These are phyloP conservation scores for Microcebus griseorufus DNA, from an alignment of 2,113 vertebrate species.

Conservation along the genomic window DNA sequence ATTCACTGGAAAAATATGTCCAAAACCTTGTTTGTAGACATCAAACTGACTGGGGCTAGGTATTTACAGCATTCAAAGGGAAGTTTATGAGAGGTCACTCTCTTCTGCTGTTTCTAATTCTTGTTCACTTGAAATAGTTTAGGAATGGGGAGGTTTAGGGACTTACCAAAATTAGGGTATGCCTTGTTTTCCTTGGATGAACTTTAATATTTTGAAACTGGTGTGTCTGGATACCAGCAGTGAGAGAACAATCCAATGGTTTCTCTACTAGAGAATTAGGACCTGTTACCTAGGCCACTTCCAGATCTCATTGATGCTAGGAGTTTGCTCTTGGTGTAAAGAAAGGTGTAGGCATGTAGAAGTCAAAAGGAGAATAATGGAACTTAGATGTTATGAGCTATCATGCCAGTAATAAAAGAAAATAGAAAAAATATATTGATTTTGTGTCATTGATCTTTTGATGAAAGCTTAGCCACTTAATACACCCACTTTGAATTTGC, in stretches of 20 bases:
- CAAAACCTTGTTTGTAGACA: not conserved
- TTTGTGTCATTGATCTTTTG: not conserved
- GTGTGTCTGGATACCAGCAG: not conserved
- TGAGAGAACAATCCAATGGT: no score
- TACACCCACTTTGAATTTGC: not conserved
- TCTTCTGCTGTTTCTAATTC: not conserved
- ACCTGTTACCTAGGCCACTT: not conserved
- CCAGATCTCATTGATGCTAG: not conserved
- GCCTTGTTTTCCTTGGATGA: not conserved
- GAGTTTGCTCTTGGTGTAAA: rapidly evolving
- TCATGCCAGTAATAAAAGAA: not conserved
- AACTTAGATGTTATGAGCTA: not conserved
- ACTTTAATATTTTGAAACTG: not conserved
- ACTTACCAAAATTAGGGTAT: not conserved
- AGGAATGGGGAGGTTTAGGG: not conserved
- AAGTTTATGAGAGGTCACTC: not conserved
- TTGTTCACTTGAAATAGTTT: not conserved
- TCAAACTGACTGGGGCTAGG: rapidly evolving
- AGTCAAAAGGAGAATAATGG: not conserved
- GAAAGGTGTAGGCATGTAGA: not conserved
- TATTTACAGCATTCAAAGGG: not conserved
- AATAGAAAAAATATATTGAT: not conserved
- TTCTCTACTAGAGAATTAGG: not conserved
- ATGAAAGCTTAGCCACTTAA: not conserved
- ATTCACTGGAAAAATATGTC: not conserved